A percentile compares a stretch with the other conserved stretches of the same genome.
These are phyloP conservation scores for Solea senegalensis DNA, from an alignment of 2,113 vertebrate genomes.

Conservation along the genomic window DNA sequence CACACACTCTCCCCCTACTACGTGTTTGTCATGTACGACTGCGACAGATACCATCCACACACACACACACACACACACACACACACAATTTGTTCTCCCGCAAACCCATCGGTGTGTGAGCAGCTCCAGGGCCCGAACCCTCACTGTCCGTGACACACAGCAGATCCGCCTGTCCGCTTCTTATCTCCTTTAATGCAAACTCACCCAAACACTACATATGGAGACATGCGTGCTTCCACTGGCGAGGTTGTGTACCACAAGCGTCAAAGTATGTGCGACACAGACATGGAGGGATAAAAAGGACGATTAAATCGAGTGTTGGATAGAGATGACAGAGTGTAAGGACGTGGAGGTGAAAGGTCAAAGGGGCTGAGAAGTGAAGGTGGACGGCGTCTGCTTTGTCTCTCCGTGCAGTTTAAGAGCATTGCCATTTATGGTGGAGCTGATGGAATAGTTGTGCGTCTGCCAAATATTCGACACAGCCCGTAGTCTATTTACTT, in stretches of 20 bases:
- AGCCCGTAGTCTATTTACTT: conserved; percentile 66
- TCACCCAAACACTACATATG: not conserved
- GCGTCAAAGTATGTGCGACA: not conserved
- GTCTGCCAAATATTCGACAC: conserved; percentile 74
- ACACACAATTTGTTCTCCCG: conserved; percentile 15
- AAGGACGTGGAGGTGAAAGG: conserved; percentile 31
- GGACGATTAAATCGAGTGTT: conserved; percentile 49
- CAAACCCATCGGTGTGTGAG: conserved; percentile 1
- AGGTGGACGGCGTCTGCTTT: conserved; percentile 57
- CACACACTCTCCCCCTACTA: too few species aligned
- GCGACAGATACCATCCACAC: not conserved
- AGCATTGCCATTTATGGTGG: conserved; percentile 79
- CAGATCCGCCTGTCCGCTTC: conserved; percentile 39
- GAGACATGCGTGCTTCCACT: not conserved
- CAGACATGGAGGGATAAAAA: conserved; percentile 41
- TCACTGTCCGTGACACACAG: conserved; percentile 31
- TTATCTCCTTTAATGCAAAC: conserved; percentile 29
- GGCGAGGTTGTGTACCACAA: not conserved
- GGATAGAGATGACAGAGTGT: conserved; percentile 35
- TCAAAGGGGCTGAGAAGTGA: conserved; percentile 19
- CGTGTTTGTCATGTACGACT: too few species aligned
- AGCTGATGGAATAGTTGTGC: conserved; percentile 79
- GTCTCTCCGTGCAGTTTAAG: conserved; percentile 63
- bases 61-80: not conserved
- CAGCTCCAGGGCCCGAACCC: not conserved